Conservation (phyloP, 2,888 invertebrate genomes). For the Leptinotarsa haldemani region DNA sequence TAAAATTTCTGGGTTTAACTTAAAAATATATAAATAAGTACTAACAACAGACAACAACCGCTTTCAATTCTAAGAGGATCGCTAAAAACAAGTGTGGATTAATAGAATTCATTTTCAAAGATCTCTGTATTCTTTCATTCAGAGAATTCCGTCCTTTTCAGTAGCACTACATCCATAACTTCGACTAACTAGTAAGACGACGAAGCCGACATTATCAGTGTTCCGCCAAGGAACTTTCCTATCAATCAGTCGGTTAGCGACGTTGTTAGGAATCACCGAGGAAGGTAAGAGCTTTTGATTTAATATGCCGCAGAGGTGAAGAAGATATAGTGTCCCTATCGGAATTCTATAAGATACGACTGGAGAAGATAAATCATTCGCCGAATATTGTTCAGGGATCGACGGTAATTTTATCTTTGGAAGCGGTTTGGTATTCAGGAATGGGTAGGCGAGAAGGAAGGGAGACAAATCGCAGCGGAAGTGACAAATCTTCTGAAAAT, state of each 20-base stretch:
- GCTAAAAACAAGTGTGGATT: too few species aligned
- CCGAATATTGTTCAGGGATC: conserved; percentile 11
- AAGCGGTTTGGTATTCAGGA: conserved; percentile 9
- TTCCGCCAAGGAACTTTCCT: conserved; percentile 18
- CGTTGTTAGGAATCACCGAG: background rate
- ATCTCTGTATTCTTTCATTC: background rate
- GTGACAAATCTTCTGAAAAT: background rate
- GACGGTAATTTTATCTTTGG: background rate
- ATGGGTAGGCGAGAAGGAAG: conserved; percentile 1
- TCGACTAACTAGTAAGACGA: background rate
- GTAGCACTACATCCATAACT: conserved; percentile 13
- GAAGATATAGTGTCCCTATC: background rate
- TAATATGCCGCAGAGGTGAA: conserved; percentile 9
- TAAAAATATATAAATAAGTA: too few species aligned
- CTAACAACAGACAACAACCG: too few species aligned
- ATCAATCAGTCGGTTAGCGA: conserved; percentile 13
- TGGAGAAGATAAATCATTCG: conserved; percentile 11
- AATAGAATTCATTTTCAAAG: too few species aligned
- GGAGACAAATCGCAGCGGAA: background rate
- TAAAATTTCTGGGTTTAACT: too few species aligned
- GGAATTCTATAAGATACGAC: background rate
- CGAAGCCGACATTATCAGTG: conserved; percentile 6
- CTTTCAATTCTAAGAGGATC: too few species aligned
- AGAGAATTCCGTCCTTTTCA: background rate
- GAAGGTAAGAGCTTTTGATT: conserved; percentile 11